Evolutionary conservation across 1,140 invertebrate genomes (phyloP).

Genomic region (Orchesella cincta): DNA sequence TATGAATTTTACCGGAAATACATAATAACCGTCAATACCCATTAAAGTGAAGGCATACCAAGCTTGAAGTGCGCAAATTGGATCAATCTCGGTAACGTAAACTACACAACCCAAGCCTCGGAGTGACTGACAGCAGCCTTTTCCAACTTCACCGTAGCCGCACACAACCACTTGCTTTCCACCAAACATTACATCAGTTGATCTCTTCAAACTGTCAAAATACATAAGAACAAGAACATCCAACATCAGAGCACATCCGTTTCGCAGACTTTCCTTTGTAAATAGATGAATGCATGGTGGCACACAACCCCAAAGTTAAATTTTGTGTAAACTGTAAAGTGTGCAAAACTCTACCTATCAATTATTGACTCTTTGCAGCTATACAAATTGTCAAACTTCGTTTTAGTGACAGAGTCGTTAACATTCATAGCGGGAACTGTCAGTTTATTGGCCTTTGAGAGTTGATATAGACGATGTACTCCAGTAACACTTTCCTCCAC

Average conservation of each 20-base stretch:
- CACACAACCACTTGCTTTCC: constrained; percentile 96
- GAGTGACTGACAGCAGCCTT: constrained; percentile 85
- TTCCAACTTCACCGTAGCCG: constrained; percentile 97
- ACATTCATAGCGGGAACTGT: constrained; percentile 99
- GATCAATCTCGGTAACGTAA: constrained; percentile 97
- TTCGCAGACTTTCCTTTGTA: neutral
- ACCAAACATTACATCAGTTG: constrained; percentile 97
- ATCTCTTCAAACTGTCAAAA: constrained; percentile 78
- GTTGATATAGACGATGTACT: constrained; percentile 92
- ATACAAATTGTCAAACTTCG: constrained; percentile 97
- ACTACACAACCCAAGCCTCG: constrained; percentile 92
- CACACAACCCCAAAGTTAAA: neutral
- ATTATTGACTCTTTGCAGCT: constrained; percentile 86
- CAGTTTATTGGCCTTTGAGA: constrained; percentile 90
- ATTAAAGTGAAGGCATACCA: constrained; percentile 65
- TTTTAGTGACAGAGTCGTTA: constrained; percentile 97
- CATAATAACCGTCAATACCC: neutral
- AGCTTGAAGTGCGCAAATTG: constrained; percentile 95
- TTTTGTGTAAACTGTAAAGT: neutral
- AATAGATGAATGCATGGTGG: neutral
- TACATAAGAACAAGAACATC: constrained; percentile 48
- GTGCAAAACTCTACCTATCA: constrained; percentile 86
- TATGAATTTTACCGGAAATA: too few species aligned
- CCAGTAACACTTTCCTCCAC: constrained; percentile 98
- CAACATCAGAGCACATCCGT: too few species aligned